These are phyloP conservation scores for Mimas tiliae DNA, from an alignment of 2,888 invertebrate species.

Conservation along the genomic window DNA sequence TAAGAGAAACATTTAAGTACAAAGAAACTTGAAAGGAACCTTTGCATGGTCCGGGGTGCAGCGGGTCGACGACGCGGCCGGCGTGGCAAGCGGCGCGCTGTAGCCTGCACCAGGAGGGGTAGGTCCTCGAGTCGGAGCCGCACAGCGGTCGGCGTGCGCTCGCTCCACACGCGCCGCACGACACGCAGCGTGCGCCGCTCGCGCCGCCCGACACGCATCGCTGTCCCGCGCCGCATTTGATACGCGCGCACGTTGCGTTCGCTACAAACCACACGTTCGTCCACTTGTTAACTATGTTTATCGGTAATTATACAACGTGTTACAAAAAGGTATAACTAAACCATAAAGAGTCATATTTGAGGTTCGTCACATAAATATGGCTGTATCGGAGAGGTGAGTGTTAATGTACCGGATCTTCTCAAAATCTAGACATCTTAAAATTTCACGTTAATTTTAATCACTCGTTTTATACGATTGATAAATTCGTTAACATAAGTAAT, in stretches of 20 bases:
- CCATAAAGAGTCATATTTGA: no score
- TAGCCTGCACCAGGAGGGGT: conserved; percentile 92
- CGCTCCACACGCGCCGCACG: conserved; percentile 67
- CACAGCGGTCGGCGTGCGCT: conserved; percentile 84
- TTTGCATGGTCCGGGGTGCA: conserved; percentile 88
- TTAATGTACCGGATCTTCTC: no score
- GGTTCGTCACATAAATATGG: no score
- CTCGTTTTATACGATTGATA: no score
- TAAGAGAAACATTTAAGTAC: no score
- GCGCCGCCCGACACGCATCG: conserved; percentile 73
- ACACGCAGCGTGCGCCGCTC: conserved; percentile 69
- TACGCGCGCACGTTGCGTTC: conserved; percentile 73
- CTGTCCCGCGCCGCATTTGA: conserved; percentile 68
- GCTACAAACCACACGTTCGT: conserved; percentile 45
- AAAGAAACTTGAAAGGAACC: conserved; percentile 44
- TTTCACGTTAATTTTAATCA: no score
- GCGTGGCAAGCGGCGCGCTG: conserved; percentile 90
- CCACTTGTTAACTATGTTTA: no score
- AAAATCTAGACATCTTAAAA: no score
- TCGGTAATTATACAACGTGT: no score
- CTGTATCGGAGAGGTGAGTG: no score
- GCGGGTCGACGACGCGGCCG: conserved; percentile 89
- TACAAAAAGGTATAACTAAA: no score
- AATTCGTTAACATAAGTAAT: no score
- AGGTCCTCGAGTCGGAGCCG: conserved; percentile 90